phyloP scores from a whole-genome alignment of 1,140 invertebrate genomes.

The Metopolophium dirhodum region DNA sequence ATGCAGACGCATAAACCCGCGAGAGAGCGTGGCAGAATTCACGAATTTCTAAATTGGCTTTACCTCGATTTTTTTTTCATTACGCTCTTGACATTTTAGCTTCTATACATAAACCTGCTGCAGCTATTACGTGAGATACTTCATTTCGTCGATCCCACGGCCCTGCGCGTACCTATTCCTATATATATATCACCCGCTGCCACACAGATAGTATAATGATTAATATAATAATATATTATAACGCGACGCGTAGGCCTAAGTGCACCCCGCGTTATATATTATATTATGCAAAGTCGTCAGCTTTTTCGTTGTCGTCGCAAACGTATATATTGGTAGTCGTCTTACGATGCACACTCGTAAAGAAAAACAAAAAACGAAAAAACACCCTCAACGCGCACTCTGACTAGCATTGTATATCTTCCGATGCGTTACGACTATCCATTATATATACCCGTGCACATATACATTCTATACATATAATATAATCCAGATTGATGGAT shows the following conservation, averaged over 20 bases:
- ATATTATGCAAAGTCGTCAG: not conserved
- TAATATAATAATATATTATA: not conserved
- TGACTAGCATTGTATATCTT: not conserved
- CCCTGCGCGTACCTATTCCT: not conserved
- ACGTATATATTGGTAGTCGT: not conserved
- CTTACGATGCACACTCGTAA: not conserved
- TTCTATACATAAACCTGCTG: too few species aligned
- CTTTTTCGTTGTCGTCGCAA: not conserved
- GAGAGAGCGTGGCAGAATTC: not conserved
- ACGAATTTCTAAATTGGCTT: not conserved
- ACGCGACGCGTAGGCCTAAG: not conserved
- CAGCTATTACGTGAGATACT: not conserved
- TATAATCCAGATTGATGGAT: conserved; percentile 56
- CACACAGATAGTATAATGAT: not conserved
- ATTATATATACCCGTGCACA: not conserved
- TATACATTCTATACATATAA: not conserved
- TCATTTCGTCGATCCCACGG: not conserved
- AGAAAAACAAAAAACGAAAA: not conserved
- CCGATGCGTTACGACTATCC: conserved; percentile 22
- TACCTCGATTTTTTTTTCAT: not conserved
- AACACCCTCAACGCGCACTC: not conserved
- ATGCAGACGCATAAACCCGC: not conserved
- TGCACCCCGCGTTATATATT: not conserved
- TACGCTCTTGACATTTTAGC: not conserved
- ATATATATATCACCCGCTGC: too few species aligned